These are phyloP conservation scores for Aldrovandia affinis DNA, from an alignment of 2,797 vertebrate species.

Conservation along the genomic window DNA sequence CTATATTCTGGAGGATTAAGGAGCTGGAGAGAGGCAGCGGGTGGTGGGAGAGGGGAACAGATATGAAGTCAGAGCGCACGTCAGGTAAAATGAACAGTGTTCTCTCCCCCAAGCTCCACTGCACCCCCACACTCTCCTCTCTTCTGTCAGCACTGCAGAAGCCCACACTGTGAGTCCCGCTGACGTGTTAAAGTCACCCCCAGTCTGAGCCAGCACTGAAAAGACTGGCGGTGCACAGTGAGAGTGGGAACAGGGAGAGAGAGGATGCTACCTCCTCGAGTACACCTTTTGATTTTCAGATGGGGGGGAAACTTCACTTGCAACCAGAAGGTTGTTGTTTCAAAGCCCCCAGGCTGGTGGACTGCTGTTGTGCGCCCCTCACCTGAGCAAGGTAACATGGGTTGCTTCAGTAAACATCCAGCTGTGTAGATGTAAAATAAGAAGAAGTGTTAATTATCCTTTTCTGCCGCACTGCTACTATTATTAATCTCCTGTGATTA, in stretches of 20 bases:
- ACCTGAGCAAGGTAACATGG: no score
- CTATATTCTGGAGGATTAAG: constrained; percentile 34
- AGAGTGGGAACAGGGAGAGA: not conserved
- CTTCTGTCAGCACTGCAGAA: not conserved
- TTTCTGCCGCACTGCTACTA: no score
- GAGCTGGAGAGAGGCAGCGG: not conserved
- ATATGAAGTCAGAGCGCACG: constrained; percentile 31
- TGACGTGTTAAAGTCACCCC: not conserved
- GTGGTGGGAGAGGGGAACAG: constrained; percentile 20
- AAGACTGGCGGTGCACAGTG: not conserved
- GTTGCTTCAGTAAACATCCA: no score
- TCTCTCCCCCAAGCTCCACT: not conserved
- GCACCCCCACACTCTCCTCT: not conserved
- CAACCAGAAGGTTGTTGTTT: not conserved
- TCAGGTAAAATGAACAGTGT: constrained; percentile 31
- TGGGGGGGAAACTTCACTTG: not conserved
- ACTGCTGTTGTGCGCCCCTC: no score
- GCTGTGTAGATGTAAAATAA: no score
- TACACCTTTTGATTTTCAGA: not conserved
- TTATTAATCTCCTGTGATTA: no score
- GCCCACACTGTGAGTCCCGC: not conserved
- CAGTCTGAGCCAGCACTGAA: not conserved
- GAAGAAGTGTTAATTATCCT: no score
- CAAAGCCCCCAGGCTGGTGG: not conserved
- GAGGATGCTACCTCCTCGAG: not conserved